Conservation (phyloP, 35 echinoderm and acorn worm genomes). For the Lytechinus variegatus region DNA sequence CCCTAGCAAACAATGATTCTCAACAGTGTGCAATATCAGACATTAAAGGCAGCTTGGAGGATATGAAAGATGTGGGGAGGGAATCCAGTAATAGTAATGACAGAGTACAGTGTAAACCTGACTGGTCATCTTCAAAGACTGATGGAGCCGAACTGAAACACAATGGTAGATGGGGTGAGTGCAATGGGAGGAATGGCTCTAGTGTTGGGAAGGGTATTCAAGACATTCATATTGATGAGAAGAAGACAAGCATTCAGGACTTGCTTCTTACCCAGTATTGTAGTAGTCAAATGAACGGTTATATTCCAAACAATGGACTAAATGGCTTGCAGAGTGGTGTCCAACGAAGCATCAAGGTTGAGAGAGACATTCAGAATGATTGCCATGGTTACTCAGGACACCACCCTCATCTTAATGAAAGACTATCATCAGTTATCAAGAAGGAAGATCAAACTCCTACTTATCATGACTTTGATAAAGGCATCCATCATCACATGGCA, state of each 20-base stretch:
- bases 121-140: neutral
- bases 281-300: slow-evolving; percentile 39
- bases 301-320: slow-evolving; percentile 23
- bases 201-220: neutral
- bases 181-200: slow-evolving; percentile 29
- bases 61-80: slow-evolving; percentile 17
- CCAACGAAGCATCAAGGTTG: neutral
- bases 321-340: neutral
- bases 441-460: slow-evolving; percentile 29
- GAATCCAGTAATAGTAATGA: slow-evolving; percentile 28
- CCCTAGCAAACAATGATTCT: neutral
- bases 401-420: neutral
- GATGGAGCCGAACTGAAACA: neutral
- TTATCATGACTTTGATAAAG: slow-evolving; percentile 5
- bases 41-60: neutral
- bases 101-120: neutral
- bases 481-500: neutral
- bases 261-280: slow-evolving; percentile 40
- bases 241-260: slow-evolving; percentile 25
- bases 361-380: slow-evolving; percentile 5
- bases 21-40: slow-evolving; percentile 48
- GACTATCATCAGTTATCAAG: neutral
- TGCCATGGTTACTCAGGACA: neutral
- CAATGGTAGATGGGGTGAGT: slow-evolving; percentile 31
- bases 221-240: slow-evolving; percentile 33